Conservation (phyloP, 2,797 vertebrate species). For the Clamator glandarius region DNA sequence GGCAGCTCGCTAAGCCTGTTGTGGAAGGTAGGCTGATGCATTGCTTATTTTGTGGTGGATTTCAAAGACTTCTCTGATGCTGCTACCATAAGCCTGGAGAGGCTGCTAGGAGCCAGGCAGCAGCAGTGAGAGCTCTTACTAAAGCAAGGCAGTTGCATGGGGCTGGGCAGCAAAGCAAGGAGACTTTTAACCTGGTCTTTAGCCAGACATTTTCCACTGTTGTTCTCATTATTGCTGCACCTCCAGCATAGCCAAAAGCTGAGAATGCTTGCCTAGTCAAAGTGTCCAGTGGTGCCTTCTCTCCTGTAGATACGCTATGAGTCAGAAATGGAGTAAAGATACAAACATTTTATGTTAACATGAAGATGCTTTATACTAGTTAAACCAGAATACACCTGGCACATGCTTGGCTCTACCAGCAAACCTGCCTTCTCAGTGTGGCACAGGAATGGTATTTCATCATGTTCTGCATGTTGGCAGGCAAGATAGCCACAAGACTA, state of each 20-base stretch:
- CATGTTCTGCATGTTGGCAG: background rate
- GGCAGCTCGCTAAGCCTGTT: background rate
- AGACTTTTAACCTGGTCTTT: background rate
- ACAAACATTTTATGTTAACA: background rate
- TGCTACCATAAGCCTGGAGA: background rate
- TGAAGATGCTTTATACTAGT: background rate
- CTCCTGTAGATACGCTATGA: background rate
- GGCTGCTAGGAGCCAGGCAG: background rate
- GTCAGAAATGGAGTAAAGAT: background rate
- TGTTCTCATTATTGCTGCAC: background rate
- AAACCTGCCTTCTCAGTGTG: rapidly evolving
- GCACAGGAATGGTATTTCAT: rapidly evolving
- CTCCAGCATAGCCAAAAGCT: background rate
- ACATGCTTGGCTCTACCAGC: rapidly evolving
- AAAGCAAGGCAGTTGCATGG: background rate
- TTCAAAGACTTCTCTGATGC: background rate
- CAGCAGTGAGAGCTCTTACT: background rate
- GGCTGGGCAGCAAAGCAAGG: background rate
- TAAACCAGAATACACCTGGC: background rate
- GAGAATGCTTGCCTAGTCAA: background rate
- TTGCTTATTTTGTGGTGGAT: background rate
- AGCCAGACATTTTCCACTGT: background rate
- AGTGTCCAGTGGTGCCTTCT: background rate
- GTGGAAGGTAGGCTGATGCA: background rate
- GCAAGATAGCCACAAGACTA: background rate